A percentile compares a stretch with the other conserved stretches of the same genome.
These are phyloP conservation scores for Buceros bicornis DNA, from an alignment of 2,797 vertebrate species.

Conservation along the genomic window DNA sequence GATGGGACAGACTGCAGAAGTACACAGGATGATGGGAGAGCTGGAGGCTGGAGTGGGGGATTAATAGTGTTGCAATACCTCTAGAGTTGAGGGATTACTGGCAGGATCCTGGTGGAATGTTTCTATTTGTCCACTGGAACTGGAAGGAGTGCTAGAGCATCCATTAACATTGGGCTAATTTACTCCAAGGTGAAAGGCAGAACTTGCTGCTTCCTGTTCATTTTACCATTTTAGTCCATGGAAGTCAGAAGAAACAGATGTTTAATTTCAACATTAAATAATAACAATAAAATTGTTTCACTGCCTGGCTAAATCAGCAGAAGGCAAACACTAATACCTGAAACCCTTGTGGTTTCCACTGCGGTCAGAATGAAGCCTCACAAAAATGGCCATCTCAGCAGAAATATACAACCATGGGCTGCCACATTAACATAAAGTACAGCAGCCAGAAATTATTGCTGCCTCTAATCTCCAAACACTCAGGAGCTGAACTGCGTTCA, in stretches of 20 bases:
- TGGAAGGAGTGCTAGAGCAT: neutral
- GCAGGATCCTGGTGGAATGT: neutral
- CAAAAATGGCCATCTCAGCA: slow-evolving; percentile 85
- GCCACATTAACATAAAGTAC: slow-evolving; percentile 91
- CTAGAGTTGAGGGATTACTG: neutral
- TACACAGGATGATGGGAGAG: neutral
- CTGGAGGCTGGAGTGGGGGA: neutral
- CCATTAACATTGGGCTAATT: neutral
- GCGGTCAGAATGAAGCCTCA: slow-evolving; percentile 84
- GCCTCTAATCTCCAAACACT: slow-evolving; percentile 87
- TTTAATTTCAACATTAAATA: neutral
- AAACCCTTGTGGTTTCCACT: slow-evolving; percentile 78
- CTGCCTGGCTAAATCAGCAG: slow-evolving; percentile 76
- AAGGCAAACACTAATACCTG: slow-evolving; percentile 59
- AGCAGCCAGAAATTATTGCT: slow-evolving; percentile 86
- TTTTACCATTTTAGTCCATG: neutral
- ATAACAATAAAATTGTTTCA: neutral
- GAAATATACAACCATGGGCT: slow-evolving; percentile 81
- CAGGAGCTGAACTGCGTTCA: slow-evolving; percentile 82
- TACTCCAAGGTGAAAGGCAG: neutral
- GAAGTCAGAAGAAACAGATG: neutral
- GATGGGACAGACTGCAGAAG: neutral
- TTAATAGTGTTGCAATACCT: neutral
- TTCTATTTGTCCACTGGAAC: neutral
- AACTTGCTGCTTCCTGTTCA: neutral